Base-by-base conservation (phyloP, 2,888 invertebrate species). In the Cryptocephalus moraei region DNA sequence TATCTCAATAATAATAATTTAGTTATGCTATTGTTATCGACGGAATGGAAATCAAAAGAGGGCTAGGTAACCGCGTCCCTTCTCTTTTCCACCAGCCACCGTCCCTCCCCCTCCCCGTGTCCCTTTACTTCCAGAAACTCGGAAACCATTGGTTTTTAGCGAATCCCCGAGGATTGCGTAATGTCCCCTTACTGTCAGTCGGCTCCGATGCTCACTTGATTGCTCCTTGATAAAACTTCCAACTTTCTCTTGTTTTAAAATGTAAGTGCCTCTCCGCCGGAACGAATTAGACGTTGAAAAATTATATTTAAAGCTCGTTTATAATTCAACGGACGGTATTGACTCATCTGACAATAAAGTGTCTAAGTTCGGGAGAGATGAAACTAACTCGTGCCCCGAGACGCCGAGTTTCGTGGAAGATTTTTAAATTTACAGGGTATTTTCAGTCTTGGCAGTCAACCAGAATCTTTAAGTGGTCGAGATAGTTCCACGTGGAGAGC, bases 151-250 rank as follows among this genome's bases (percentile, higher is more conserved):
- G 50, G 50, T 48, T 50, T 46, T 41, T 32, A 46, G 48, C 43
- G 39, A 48, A 36, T 32, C 50, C 39, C 46, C 22, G 32, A 45
- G 57, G 56, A 57, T 56, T 59, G 61, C 60, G 57, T 61, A 56
- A 56, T 56, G 61, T 62, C 61, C 61, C 55, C 58, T 36, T 12
- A 36, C 62, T 64, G 64, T 64, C 63, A 64, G 49, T 52, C 58
- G 49, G 48, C 54, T 52, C 51, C 50, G 50, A 43, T 45, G 22
- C 45, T 47, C 41, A 46, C 53, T 51, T 54, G 53, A 51, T 56
- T 55, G 52, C 50, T 53, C 49, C 51, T 36, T 36, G 36, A 36
- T 36, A 36, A 36, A 36, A 36, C 36, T 57, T 51, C 49, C 45
- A 54, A 55, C 50, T 54, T 56, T 51, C 51, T 55, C 56, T 54